Percentiles rank a stretch among this genome's conserved stretches.
Conservation (phyloP, 2,797 vertebrate genomes). For the Miichthys miiuy region DNA sequence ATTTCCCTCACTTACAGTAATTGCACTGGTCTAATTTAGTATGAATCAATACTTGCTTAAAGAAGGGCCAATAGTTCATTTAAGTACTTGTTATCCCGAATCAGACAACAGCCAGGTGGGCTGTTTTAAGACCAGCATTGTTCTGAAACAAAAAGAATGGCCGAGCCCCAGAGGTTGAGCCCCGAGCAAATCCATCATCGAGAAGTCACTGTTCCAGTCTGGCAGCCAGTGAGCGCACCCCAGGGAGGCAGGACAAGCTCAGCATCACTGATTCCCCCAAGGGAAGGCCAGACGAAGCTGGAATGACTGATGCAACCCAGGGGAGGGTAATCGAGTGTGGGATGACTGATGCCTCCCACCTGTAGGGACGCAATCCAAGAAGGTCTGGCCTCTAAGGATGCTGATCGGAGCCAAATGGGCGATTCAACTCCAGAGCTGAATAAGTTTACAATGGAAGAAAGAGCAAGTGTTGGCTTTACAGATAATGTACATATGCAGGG, state of each 20-base stretch:
- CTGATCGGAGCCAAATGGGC: constrained; percentile 51
- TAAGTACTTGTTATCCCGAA: not conserved
- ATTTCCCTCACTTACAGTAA: not conserved
- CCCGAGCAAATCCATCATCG: constrained; percentile 77
- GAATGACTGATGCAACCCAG: constrained; percentile 77
- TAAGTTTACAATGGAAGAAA: not conserved
- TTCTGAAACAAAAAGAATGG: constrained; percentile 47
- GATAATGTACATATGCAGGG: not conserved
- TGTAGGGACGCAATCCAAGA: constrained; percentile 41
- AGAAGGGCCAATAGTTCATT: not conserved
- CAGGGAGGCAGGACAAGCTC: constrained; percentile 65
- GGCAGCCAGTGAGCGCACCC: constrained; percentile 60
- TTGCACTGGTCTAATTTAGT: not conserved
- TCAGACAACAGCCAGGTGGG: constrained; percentile 16
- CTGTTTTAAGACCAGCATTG: constrained; percentile 20
- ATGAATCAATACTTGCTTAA: not conserved
- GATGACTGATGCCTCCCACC: constrained; percentile 75
- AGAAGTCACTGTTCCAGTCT: constrained; percentile 71
- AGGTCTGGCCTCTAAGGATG: constrained; percentile 46
- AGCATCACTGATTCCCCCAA: constrained; percentile 66
- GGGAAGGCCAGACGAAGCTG: constrained; percentile 71
- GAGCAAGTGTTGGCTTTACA: constrained; percentile 11
- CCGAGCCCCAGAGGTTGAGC: constrained; percentile 54
- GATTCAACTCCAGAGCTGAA: constrained; percentile 27
- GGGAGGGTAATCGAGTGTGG: constrained; percentile 78